Evolutionary conservation across 2,113 vertebrate species (phyloP).

Genomic region (Regulus satrapa): DNA sequence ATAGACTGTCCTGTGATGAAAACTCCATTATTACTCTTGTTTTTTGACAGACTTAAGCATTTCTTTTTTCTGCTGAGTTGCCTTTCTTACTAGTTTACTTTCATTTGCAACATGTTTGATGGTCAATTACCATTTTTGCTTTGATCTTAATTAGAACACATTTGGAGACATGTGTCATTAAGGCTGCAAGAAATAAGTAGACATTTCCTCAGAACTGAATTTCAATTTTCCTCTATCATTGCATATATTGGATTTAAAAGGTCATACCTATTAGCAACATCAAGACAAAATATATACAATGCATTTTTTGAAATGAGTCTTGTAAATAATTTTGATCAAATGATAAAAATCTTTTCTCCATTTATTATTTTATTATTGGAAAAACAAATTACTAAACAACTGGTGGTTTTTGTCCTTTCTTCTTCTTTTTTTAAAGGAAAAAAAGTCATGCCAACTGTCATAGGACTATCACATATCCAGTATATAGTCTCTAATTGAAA

Average conservation of each 20-base stretch:
- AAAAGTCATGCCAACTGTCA: not conserved
- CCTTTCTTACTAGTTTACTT: conserved; percentile 38
- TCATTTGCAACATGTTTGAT: conserved; percentile 61
- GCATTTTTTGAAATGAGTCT: not conserved
- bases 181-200: conserved; percentile 30
- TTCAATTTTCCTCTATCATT: conserved; percentile 27
- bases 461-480: not conserved
- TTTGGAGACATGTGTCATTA: conserved; percentile 53
- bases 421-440: not conserved
- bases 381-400: not conserved
- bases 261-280: not conserved
- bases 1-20: conserved; percentile 40
- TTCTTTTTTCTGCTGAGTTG: conserved; percentile 61
- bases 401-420: rapidly evolving
- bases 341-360: not conserved
- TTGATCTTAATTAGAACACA: conserved; percentile 62
- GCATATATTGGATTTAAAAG: conserved; percentile 29
- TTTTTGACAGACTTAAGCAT: conserved; percentile 43
- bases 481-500: not conserved
- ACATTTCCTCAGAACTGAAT: conserved; percentile 23
- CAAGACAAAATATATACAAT: not conserved
- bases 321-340: not conserved
- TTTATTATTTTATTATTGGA: too few species aligned
- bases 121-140: conserved; percentile 60
- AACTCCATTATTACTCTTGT: conserved; percentile 47